phyloP scores from a whole-genome alignment of 2,888 invertebrate species.

The Vesta saturnalis region DNA sequence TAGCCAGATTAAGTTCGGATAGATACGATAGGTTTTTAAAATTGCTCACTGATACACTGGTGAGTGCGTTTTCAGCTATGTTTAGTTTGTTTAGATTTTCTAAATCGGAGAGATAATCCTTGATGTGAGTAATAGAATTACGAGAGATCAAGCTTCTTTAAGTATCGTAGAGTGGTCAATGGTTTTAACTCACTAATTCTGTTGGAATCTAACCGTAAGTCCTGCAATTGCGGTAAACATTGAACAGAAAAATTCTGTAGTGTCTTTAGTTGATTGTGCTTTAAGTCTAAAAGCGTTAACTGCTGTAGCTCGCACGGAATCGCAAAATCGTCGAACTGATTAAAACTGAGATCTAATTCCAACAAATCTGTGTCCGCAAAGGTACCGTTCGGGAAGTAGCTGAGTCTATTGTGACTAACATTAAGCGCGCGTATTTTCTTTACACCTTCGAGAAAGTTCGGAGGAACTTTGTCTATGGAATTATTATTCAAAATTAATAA shows the following conservation, averaged over 20 bases:
- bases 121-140: conserved; percentile 39
- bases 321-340: conserved; percentile 71
- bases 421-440: neutral
- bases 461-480: neutral
- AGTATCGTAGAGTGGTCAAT: neutral
- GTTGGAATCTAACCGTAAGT: conserved; percentile 32
- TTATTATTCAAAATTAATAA: neutral
- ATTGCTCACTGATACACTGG: conserved; percentile 8
- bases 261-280: conserved; percentile 74
- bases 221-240: conserved; percentile 27
- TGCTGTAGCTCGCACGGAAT: conserved; percentile 63
- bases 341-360: conserved; percentile 72
- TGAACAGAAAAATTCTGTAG: conserved; percentile 38
- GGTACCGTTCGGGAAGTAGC: neutral
- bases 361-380: conserved; percentile 6
- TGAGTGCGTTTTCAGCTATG: conserved; percentile 34
- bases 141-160: conserved; percentile 23
- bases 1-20: conserved; percentile 27
- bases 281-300: conserved; percentile 71
- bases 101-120: conserved; percentile 19
- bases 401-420: neutral
- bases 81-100: conserved; percentile 27
- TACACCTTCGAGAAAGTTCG: neutral
- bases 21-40: conserved; percentile 28
- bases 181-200: conserved; percentile 10